Conservation (phyloP, 2,113 vertebrate species). For the Emydura subglobosa region DNA sequence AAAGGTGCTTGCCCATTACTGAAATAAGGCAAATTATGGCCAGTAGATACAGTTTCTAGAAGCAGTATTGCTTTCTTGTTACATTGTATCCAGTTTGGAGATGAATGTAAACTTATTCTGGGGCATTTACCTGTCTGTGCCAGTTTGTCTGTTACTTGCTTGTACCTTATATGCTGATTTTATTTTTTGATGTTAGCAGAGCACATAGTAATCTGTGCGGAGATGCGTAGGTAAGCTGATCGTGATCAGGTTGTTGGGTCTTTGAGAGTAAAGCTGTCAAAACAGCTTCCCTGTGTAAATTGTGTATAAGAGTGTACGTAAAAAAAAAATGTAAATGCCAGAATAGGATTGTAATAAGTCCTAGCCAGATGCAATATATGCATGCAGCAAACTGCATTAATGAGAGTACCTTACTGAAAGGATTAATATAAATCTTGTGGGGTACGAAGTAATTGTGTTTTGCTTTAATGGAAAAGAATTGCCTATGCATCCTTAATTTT, state of each 20-base stretch:
- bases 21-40: conserved; percentile 73
- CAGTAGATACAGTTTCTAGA: conserved; percentile 72
- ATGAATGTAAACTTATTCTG: conserved; percentile 79
- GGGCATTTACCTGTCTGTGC: conserved; percentile 84
- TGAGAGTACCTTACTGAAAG: conserved; percentile 75
- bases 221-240: conserved; percentile 62
- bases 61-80: conserved; percentile 54
- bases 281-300: conserved; percentile 70
- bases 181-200: conserved; percentile 75
- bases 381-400: conserved; percentile 78
- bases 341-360: conserved; percentile 60
- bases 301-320: conserved; percentile 72
- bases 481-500: conserved; percentile 78
- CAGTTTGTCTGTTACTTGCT: conserved; percentile 76
- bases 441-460: conserved; percentile 80
- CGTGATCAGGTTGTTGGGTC: conserved; percentile 69
- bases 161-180: conserved; percentile 69
- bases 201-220: conserved; percentile 72
- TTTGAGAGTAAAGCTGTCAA: conserved; percentile 69
- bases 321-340: conserved; percentile 63
- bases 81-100: conserved; percentile 79
- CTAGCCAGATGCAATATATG: conserved; percentile 75
- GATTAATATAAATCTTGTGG: conserved; percentile 77
- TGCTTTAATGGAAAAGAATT: conserved; percentile 75
- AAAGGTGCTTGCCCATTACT: conserved; percentile 64